Base-by-base conservation (phyloP, 2,888 invertebrate genomes). In the Drosophila kuntzei region DNA sequence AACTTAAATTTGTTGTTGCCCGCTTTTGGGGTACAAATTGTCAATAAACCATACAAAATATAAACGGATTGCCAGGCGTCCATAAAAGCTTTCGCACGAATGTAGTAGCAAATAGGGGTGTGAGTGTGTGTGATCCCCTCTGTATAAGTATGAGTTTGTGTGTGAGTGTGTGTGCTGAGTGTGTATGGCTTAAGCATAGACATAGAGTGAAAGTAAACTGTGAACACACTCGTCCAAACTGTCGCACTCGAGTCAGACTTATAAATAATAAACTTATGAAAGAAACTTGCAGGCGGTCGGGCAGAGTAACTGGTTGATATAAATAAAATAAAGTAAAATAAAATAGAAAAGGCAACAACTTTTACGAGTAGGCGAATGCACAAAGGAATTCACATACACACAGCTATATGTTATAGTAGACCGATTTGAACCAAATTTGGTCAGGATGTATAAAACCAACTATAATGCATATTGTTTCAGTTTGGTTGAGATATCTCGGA, bases 191-290 rank as follows among this genome's bases (percentile, higher is more conserved):
- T 39, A 39, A 18, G 12, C 39, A 39, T 18, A 18, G 37, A 41
- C 61, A 59, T 47, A 44, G 63, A 54, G 54, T 29, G 16, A 47
- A 27, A 53, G 68, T 67, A 53, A 68, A 60, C 74, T 65, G 70
- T 64, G 69, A 63, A 65, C 66, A 71, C 72, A 77, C 73, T 67
- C 61, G 58, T 61, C 54, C 62, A 69, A 76, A 79, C 79, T 79
- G 79, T 79, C 73, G 71, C 80, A 75, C 83, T 86, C 70, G 74
- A 79, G 76, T 71, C 73, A 68, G 67, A 80, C 80, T 86, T 84
- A 83, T 84, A 86, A 84, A 83, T 86, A 84, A 84, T 84, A 86
- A 86, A 84, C 83, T 79, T 83, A 83, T 83, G 76, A 79, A 61
- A 71, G 74, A 73, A 68, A 64, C 63, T 71, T 55, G 66, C 63